Percentiles rank a stretch among this genome's conserved stretches.
These are phyloP conservation scores for Ephialtes manifestator DNA, from an alignment of 2,888 invertebrate genomes.

Conservation along the genomic window DNA sequence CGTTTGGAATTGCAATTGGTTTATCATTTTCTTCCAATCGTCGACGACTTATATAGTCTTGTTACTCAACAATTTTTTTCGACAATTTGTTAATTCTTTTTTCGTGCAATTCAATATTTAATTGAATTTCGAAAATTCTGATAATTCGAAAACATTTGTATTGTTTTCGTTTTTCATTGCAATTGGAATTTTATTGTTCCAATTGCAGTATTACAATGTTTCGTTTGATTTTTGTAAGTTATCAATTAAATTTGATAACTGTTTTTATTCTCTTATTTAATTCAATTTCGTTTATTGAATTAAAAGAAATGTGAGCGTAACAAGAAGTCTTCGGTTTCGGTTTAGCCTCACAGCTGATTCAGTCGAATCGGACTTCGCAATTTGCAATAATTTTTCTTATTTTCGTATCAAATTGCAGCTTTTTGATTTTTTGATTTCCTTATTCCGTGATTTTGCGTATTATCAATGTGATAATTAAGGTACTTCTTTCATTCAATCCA, in stretches of 20 bases:
- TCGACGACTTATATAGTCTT: neutral
- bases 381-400: too few relatives aligned
- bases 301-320: neutral
- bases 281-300: neutral
- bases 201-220: too few relatives aligned
- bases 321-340: neutral
- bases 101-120: neutral
- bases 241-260: neutral
- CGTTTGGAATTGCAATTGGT: too few relatives aligned
- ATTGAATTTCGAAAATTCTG: neutral
- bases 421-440: neutral
- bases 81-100: neutral
- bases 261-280: neutral
- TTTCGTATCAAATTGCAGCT: too few relatives aligned
- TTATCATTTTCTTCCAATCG: neutral
- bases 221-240: neutral
- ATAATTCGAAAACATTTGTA: too few relatives aligned
- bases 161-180: too few relatives aligned
- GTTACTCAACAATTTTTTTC: neutral
- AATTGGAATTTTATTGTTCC: too few relatives aligned
- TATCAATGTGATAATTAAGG: neutral
- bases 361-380: too few relatives aligned
- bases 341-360: too few relatives aligned
- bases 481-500: neutral
- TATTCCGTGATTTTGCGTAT: neutral